Evolutionary conservation across 2,113 vertebrate species (phyloP), one percentile per base, ranked within the genome.

Genomic region (Tonatia bakeri): DNA sequence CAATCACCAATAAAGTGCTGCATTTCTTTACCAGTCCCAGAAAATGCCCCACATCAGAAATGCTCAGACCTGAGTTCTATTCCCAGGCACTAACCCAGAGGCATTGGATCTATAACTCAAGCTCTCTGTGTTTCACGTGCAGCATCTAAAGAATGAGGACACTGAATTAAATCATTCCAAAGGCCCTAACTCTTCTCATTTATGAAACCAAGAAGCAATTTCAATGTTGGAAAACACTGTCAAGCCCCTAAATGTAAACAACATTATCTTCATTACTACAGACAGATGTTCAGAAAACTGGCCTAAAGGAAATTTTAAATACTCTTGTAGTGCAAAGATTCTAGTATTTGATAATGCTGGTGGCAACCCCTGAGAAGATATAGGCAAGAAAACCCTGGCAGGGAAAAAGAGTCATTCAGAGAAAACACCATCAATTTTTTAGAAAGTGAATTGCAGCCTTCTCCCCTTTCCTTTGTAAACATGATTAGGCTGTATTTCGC

Each of bases 391-490:
- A 97, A 31, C 7, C 20, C 40, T 93, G 24, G 16, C 31, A 91
- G 45, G 12, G n/a, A 89, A 86, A 87, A 76, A 65, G 10, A 80
- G 56, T 56, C 70, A 70, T 94, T 96, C 73, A 56, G 17, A 24
- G 9, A 77, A 92, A 97, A 96, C 1, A 87, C 50, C 59, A 94
- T 31, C 0, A 22, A 96, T 95, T 97, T 97, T 97, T 97, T 85
- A 28, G 43, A 91, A 93, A 79, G 94, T 65, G 96, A 97, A 94
- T 90, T 95, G 36, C 13, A 94, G 75, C 5, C 56, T 85, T 75
- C 70, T 91, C 82, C 77, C 50, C 79, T 84, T 96, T 92, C 75
- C 70, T 50, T n/a, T 97, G 61, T 91, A 96, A 96, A 47, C 43
- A 8, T 82, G 22, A 61, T 94, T 82, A 94, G 90, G 87, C 79